Evolutionary conservation across 2,113 vertebrate species (phyloP), one percentile per base, ranked within the genome.

Genomic region (Salminus brasiliensis): DNA sequence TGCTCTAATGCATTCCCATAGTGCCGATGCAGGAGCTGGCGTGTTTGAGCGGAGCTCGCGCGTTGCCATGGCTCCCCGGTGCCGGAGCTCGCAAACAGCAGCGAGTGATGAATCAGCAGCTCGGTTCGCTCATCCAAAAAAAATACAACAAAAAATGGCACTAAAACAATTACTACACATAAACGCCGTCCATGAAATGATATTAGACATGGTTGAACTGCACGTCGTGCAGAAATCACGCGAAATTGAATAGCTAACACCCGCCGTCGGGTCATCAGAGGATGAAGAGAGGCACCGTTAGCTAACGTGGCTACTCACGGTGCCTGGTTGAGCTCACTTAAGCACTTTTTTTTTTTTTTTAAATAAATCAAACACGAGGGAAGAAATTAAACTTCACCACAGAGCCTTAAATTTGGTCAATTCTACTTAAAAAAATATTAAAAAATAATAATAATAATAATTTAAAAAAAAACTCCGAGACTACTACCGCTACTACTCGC

Each of bases 71-170:
- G 87, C 87, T 88, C 89, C 90, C 89, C 87, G 84, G 32, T 89
- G 84, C 89, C 89, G 12, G 87, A 75, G 2, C 85, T 83, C 81
- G 79, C 87, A 52, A 88, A 83, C 85, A 83, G 85, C 80, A 82
- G 72, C 80, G 88, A 87, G 85, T 92, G 91, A 91, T 91, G 89
- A 92, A 90, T 92, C 91, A 91, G 92, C 92, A 91, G 86, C 85
- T 89, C 71, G 67, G 71, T 55, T 69, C n/a, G 41, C 53, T 79
- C 29, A 39, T 21, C 39, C n/a, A 66, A 39, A 36, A 45, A 49
- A 53, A 53, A 53, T 21, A 53, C 49, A 2, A n/a, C 21, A n/a
- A 5, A 53, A 41, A 67, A 41, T 23, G 12, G 0, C 36, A 67
- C 1, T 25, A 55, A 11, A 55, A 41, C 5, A 10, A 41, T n/a